Evolutionary conservation across 1,140 invertebrate species (phyloP), one percentile per base, ranked within the genome.

Genomic region (Heliconius hermathena): DNA sequence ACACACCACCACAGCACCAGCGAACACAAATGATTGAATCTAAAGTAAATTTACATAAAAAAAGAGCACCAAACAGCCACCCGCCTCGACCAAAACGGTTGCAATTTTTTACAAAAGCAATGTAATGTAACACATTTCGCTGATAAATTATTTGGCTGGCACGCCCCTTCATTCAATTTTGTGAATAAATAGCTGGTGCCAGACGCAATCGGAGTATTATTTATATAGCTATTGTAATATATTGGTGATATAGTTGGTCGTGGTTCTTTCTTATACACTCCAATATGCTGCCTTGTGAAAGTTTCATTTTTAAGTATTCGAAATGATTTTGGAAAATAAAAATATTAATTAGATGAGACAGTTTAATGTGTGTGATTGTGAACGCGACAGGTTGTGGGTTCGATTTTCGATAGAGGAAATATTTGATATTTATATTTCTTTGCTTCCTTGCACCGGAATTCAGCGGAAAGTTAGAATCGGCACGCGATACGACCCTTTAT

Each of bases 101-200:
- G 84, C 78, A 84, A 84, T 86, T 86, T 86, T 86, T 86, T 83
- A 84, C 80, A 73, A 54, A 78, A 52, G 79, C 71, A 80, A 81
- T 80, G 82, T 86, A 84, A 84, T 83, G 85, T 86, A 83, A 80
- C 84, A 83, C 83, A 84, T 86, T 83, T 81, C 78, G 82, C 83
- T 87, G 84, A 87, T 87, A 87, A 85, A 87, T 87, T 83, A 84
- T 85, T 85, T 82, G 80, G 82, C 82, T 85, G 81, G 84, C 79
- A 81, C 80, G 76, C 79, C 82, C 81, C 84, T 82, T 82, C 81
- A 82, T 85, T 87, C 85, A 85, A 87, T 87, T 84, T 83, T 75
- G 81, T 54, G 81, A 85, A 84, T 85, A 87, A 87, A 87, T 85
- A 82, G 85, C 81, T 73, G 46, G 49, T 79, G 84, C 84, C 84